Conservation (phyloP, 2,113 vertebrate species). For the Phaetusa simplex region DNA sequence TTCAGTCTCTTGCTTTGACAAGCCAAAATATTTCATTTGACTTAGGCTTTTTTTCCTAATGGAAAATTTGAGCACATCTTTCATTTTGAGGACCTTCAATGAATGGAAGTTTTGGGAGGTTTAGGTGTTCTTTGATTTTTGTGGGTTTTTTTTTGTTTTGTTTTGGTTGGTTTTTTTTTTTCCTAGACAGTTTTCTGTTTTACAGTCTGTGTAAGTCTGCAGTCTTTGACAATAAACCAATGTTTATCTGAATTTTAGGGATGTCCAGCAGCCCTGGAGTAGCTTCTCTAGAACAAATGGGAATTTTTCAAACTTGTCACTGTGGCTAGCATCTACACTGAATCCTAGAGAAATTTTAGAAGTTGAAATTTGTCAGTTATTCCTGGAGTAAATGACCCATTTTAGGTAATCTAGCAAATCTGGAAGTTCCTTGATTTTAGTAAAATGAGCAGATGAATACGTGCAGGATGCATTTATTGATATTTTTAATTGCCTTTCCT, state of each 20-base stretch:
- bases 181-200: not conserved
- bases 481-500: not conserved
- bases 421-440: not conserved
- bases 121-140: not conserved
- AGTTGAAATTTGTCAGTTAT: not conserved
- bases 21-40: not conserved
- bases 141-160: not conserved
- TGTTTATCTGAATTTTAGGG: not conserved
- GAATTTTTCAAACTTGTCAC: not conserved
- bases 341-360: not conserved
- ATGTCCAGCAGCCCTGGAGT: not conserved
- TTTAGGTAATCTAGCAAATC: not conserved
- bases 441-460: not conserved
- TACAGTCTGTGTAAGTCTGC: not conserved
- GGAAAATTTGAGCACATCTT: not conserved
- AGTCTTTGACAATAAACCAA: not conserved
- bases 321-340: not conserved
- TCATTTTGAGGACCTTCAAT: not conserved
- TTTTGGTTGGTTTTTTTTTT: not conserved
- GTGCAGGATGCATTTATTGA: not conserved
- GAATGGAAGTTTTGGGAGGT: rapidly evolving
- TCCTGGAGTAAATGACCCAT: not conserved
- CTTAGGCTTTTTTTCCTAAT: not conserved
- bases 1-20: not conserved
- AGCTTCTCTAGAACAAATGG: not conserved